Evolutionary conservation across 1,140 invertebrate genomes (phyloP), one percentile per base, ranked within the genome.

Genomic region (Melanaphis sacchari): DNA sequence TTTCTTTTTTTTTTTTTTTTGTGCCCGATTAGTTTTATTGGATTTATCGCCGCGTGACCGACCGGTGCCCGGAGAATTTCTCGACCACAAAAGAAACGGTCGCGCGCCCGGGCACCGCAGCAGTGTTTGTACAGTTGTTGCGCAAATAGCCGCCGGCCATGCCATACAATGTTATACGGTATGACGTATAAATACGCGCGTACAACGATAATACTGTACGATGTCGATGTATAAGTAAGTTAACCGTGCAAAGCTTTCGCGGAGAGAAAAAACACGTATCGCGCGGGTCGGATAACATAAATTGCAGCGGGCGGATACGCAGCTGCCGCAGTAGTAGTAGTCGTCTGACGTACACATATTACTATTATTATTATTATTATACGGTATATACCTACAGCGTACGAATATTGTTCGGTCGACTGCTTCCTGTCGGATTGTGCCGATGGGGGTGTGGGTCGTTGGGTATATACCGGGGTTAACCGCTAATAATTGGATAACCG

Each of bases 181-280:
- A 40, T 18, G 46, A 18, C 15, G 46, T 49, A 49, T 49, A 49
- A 49, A 49, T 21, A 18, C 46, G 18, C 36, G 11, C 59, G 81
- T 24, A 82, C 81, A 82, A 82, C 38, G 22, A 82, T 82, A 82
- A 82, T 82, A 40, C n/a, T 81, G 18, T 43, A 43, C 1, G 24
- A 24, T 24, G 54, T 22, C 85, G 40, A 24, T 26, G 36, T 36
- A 4, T 91, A 91, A 91, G 90, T 46, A 91, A 91, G 90, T 91
- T 91, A 91, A 76, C 90, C 90, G 90, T 91, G 90, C 90, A 91
- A 91, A 91, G 90, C 90, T 91, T 91, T 91, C n/a, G 59, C 90
- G 59, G 38, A 31, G 24, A 81, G 38, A 91, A 91, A 91, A 91
- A 91, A 66, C 40, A 91, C 52, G 52, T 66, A 76, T 91, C 31